Conservation (phyloP, 2,888 invertebrate species). For the Caenorhabditis sulstoni region DNA sequence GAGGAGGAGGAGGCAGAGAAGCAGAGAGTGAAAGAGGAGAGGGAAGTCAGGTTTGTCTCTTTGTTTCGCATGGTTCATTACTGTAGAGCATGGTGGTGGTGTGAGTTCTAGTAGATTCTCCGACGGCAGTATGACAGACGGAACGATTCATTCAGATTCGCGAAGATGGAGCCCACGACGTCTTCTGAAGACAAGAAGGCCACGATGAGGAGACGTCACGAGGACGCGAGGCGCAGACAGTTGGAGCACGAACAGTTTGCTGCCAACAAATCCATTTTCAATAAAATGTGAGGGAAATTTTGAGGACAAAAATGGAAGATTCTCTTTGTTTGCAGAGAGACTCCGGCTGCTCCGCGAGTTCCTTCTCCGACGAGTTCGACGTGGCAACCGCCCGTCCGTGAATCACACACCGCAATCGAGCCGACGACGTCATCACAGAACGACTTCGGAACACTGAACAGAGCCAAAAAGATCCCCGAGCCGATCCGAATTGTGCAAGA, state of each 20-base stretch:
- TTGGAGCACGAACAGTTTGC: slow-evolving; percentile 69
- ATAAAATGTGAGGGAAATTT: slow-evolving; percentile 34
- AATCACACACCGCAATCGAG: slow-evolving; percentile 18
- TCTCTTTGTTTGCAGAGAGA: slow-evolving; percentile 23
- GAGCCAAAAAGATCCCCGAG: slow-evolving; percentile 63
- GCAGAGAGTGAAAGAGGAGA: slow-evolving; percentile 33
- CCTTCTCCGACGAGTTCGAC: slow-evolving; percentile 36
- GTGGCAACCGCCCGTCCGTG: slow-evolving; percentile 30
- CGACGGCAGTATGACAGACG: not conserved
- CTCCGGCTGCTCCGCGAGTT: slow-evolving; percentile 17
- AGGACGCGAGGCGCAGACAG: slow-evolving; percentile 65
- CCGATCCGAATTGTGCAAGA: slow-evolving; percentile 68
- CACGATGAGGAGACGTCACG: slow-evolving; percentile 63
- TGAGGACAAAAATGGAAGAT: not conserved
- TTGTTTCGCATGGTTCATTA: slow-evolving; percentile 30
- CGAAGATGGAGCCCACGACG: slow-evolving; percentile 40
- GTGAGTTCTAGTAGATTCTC: slow-evolving; percentile 18
- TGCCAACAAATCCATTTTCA: slow-evolving; percentile 60
- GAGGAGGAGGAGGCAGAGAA: slow-evolving; percentile 43
- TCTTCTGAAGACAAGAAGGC: slow-evolving; percentile 56
- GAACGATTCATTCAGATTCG: slow-evolving; percentile 28
- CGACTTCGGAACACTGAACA: slow-evolving; percentile 6
- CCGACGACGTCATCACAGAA: slow-evolving; percentile 40
- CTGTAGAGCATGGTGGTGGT: slow-evolving; percentile 49
- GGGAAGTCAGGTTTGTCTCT: slow-evolving; percentile 50